Evolutionary conservation across 2,113 vertebrate species (phyloP).

Genomic region (Clarias batrachus): DNA sequence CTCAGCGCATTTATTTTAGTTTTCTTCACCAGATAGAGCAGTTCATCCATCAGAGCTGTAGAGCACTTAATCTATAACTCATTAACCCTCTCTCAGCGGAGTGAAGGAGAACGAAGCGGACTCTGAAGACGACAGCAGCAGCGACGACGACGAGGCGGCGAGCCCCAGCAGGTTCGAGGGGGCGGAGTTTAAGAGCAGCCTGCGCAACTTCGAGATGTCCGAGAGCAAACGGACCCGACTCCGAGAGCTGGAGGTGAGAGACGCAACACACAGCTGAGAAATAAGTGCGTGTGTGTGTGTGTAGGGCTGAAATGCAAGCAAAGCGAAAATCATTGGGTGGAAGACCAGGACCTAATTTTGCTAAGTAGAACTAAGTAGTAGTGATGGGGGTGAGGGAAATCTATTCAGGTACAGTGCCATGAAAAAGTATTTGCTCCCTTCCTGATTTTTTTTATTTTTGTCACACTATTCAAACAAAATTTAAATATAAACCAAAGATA

Average conservation of each 20-base stretch:
- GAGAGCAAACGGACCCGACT: slow-evolving; percentile 76
- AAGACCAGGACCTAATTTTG: neutral
- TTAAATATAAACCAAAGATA: too few relatives aligned
- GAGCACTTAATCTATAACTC: neutral
- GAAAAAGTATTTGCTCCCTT: too few relatives aligned
- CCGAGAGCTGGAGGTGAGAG: slow-evolving; percentile 74
- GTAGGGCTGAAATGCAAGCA: neutral
- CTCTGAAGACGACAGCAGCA: slow-evolving; percentile 67
- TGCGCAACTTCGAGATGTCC: slow-evolving; percentile 72
- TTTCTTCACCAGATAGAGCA: neutral
- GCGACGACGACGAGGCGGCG: slow-evolving; percentile 59
- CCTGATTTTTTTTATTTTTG: too few relatives aligned
- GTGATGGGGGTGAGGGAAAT: too few relatives aligned
- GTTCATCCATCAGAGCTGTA: neutral
- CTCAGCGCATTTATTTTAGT: neutral
- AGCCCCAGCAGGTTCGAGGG: slow-evolving; percentile 69
- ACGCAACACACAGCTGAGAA: neutral
- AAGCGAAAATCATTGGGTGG: neutral
- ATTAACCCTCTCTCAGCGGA: slow-evolving; percentile 28
- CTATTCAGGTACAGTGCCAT: too few relatives aligned
- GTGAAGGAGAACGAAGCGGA: slow-evolving; percentile 62
- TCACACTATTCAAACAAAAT: too few relatives aligned
- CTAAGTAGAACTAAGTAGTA: too few relatives aligned
- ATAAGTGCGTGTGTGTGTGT: too few relatives aligned
- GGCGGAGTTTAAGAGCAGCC: slow-evolving; percentile 71